Percentiles rank a stretch among this genome's conserved stretches.
These are phyloP conservation scores for Sparidentex hasta DNA, from an alignment of 2,797 vertebrate species.

Conservation along the genomic window DNA sequence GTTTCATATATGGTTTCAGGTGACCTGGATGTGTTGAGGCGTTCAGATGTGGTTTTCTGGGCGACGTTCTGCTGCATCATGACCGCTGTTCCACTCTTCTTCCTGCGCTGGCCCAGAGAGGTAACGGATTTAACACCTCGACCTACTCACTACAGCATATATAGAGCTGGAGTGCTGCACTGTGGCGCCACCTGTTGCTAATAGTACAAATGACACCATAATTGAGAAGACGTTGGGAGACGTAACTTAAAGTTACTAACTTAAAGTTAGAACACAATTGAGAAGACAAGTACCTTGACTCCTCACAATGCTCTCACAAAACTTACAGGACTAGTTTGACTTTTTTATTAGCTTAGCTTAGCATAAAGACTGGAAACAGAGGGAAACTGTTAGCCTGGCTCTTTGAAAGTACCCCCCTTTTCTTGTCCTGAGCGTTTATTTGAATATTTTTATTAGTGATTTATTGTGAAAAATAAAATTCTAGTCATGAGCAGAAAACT, in stretches of 20 bases:
- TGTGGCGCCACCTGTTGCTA: slow-evolving; percentile 29
- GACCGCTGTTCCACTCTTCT: slow-evolving; percentile 87
- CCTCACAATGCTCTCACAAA: too few species aligned
- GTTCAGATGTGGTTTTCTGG: slow-evolving; percentile 91
- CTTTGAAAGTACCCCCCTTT: background rate
- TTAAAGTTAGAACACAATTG: too few species aligned
- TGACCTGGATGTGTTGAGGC: slow-evolving; percentile 87
- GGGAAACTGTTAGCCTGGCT: background rate
- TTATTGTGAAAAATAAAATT: background rate
- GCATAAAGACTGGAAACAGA: background rate
- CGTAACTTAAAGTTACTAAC: too few species aligned
- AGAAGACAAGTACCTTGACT: too few species aligned
- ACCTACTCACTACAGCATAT: background rate
- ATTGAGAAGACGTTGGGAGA: too few species aligned
- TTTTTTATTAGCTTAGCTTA: background rate
- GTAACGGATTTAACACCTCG: slow-evolving; percentile 75
- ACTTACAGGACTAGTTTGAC: too few species aligned
- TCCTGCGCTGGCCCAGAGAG: slow-evolving; percentile 91
- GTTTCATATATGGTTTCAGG: slow-evolving; percentile 72
- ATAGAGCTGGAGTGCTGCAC: background rate
- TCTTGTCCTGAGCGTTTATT: background rate
- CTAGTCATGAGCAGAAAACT: too few species aligned
- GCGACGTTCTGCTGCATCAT: slow-evolving; percentile 89
- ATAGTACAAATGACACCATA: background rate
- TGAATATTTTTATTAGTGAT: background rate